phyloP scores from a whole-genome alignment of 2,888 invertebrate species.

The Lepeophtheirus nordmannii region DNA sequence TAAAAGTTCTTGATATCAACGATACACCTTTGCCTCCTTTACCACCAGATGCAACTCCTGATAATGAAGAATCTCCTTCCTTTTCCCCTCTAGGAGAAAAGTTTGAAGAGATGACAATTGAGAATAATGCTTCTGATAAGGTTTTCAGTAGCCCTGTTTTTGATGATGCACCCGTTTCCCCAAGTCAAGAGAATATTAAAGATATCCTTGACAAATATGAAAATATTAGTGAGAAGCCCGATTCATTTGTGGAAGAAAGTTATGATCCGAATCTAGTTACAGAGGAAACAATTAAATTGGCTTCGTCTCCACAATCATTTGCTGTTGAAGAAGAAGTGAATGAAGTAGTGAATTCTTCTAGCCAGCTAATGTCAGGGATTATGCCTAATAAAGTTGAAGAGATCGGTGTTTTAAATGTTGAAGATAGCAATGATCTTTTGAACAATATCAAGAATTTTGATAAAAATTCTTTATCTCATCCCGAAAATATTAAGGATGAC shows the following conservation, averaged over 20 bases:
- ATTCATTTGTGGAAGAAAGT: neutral
- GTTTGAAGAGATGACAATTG: neutral
- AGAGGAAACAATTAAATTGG: neutral
- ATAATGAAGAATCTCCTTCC: conserved; percentile 1
- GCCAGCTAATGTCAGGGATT: neutral
- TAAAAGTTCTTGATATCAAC: neutral
- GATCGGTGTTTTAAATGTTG: too few species aligned
- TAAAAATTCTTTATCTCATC: neutral
- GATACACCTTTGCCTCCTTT: neutral
- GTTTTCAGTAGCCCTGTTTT: neutral
- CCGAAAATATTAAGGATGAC: neutral
- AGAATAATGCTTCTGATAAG: neutral
- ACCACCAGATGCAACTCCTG: neutral
- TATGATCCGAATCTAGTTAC: neutral
- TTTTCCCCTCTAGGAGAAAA: neutral
- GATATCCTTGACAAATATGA: neutral
- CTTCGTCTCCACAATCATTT: neutral
- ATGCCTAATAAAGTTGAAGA: neutral
- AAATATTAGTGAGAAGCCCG: neutral
- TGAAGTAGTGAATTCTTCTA: neutral
- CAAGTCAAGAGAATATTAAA: neutral
- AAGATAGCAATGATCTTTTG: neutral
- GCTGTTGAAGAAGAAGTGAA: neutral
- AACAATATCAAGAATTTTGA: neutral
- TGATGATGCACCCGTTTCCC: neutral